These are phyloP conservation scores for Pecten maximus DNA, from an alignment of 2,888 invertebrate species.

Conservation along the genomic window DNA sequence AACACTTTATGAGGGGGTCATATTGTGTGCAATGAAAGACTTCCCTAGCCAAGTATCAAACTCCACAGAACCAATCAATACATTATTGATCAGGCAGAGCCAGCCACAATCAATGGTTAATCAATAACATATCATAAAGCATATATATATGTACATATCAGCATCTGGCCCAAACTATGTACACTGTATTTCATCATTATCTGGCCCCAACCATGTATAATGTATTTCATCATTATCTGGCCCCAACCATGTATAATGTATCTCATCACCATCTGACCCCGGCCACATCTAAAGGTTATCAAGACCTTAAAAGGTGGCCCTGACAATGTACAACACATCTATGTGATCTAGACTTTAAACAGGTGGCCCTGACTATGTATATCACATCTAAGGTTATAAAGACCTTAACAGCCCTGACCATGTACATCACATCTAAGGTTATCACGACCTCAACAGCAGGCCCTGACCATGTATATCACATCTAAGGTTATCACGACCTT, in stretches of 20 bases:
- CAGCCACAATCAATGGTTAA: not conserved
- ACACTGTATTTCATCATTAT: too few species aligned
- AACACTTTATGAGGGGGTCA: not conserved
- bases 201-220: too few species aligned
- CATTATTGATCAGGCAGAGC: not conserved
- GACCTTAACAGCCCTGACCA: not conserved
- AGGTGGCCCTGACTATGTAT: not conserved
- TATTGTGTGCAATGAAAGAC: not conserved
- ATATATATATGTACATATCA: not conserved
- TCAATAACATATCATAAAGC: constrained; percentile 12
- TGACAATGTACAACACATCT: not conserved
- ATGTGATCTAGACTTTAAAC: too few species aligned
- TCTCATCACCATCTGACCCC: not conserved
- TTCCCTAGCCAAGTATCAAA: constrained; percentile 12
- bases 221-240: not conserved
- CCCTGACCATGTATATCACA: not conserved
- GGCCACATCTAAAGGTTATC: not conserved
- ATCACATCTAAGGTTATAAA: too few species aligned
- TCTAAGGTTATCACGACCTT: not conserved
- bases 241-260: not conserved
- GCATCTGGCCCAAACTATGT: too few species aligned
- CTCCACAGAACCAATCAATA: not conserved
- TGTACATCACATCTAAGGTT: not conserved
- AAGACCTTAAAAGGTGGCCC: too few species aligned
- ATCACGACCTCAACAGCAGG: too few species aligned